Evolutionary conservation across 2,113 vertebrate genomes (phyloP), one percentile per base, ranked within the genome.

Genomic region (Indri indri): DNA sequence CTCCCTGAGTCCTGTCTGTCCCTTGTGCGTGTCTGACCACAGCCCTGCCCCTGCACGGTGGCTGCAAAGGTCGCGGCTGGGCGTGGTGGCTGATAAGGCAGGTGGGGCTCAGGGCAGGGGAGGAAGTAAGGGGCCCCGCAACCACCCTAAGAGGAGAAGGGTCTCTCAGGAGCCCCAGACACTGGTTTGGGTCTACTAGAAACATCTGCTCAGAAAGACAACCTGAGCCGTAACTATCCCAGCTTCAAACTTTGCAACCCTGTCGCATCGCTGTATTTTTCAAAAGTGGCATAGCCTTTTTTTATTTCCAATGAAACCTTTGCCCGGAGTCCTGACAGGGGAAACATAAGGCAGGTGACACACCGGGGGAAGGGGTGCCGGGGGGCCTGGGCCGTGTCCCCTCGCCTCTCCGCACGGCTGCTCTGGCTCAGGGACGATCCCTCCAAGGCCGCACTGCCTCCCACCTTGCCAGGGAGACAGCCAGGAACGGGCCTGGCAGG

Each of bases 341-440:
- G 45, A 85, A 42, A 52, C 14, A 11, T 4, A 54, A 30, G 16
- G 34, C 2, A 2, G 79, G 54, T 1, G 16, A 66, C 34, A 66
- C 34, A 14, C 30, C 42, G 6, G 18, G 10, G 11, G 9, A 5
- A 8, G 7, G n/a, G 3, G 50, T 16, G 12, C 17, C 1, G 6
- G 0, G 7, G 18, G 50, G 32, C 68, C 54, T 34, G 11, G 74
- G 30, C 12, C 0, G 0, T 4, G 6, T 20, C 88, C 63, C 54
- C 22, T 9, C 0, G 0, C 4, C 25, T 30, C n/a, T 2, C 30
- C 40, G 14, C 1, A 5, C 0, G 2, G 57, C 47, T 34, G 73
- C 65, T 87, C 50, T 25, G 50, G 27, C 6, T 91, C 61, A 6
- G 83, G 37, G 13, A 42, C 20, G 2, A 25, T 23, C 52, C 52